phyloP scores from a whole-genome alignment of 2,888 invertebrate species.

The Atethmia centrago region DNA sequence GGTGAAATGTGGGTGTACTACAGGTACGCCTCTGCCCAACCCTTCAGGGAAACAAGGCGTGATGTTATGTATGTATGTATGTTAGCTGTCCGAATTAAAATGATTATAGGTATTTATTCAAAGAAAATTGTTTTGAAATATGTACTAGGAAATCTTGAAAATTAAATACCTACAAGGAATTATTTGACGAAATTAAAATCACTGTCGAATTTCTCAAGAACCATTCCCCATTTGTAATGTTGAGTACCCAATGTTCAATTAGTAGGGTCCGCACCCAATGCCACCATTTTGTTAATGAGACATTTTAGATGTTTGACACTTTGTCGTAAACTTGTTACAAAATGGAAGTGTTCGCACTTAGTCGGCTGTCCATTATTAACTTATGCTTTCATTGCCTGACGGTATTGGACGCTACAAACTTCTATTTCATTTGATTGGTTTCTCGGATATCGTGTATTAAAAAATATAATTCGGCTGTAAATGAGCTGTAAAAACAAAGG shows the following conservation, averaged over 20 bases:
- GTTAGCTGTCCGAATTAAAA: too few relatives aligned
- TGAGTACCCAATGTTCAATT: slow-evolving; percentile 51
- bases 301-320: slow-evolving; percentile 62
- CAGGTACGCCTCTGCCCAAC: too few relatives aligned
- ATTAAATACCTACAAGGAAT: not conserved
- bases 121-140: not conserved
- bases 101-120: too few relatives aligned
- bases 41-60: too few relatives aligned
- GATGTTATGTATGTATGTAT: too few relatives aligned
- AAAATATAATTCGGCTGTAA: not conserved
- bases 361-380: slow-evolving; percentile 12
- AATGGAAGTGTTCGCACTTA: slow-evolving; percentile 10
- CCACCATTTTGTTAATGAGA: slow-evolving; percentile 43
- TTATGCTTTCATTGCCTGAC: not conserved
- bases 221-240: slow-evolving; percentile 43
- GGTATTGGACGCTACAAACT: not conserved
- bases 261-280: slow-evolving; percentile 32
- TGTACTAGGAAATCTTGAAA: not conserved
- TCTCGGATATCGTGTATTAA: too few relatives aligned
- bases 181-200: slow-evolving; percentile 30
- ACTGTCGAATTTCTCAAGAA: slow-evolving; percentile 37
- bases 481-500: not conserved
- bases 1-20: too few relatives aligned
- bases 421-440: not conserved
- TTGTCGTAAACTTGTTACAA: slow-evolving; percentile 48